Evolutionary conservation across 2,113 vertebrate genomes (phyloP).

Genomic region (Cepphus grylle): DNA sequence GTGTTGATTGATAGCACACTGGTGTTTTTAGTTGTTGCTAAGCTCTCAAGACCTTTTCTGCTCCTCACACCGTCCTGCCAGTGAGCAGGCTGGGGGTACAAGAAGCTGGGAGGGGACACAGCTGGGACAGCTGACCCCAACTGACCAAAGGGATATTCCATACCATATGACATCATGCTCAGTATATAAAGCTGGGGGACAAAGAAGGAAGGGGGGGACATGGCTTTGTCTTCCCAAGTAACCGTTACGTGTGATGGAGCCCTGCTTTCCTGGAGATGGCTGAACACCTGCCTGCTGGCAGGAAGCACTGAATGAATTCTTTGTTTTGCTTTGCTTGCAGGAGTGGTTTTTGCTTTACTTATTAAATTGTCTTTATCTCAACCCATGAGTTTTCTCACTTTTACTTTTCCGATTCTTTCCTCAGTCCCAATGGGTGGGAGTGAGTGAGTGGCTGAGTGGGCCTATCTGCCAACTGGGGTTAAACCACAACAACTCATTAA

Average conservation of each 20-base stretch:
- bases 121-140: background rate
- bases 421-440: background rate
- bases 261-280: background rate
- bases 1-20: too few species aligned
- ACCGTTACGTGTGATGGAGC: background rate
- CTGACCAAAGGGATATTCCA: background rate
- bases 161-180: background rate
- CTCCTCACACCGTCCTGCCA: background rate
- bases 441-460: background rate
- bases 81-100: background rate
- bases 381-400: background rate
- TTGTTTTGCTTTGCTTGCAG: background rate
- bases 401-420: background rate
- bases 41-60: too few species aligned
- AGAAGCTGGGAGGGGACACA: background rate
- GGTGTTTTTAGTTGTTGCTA: too few species aligned
- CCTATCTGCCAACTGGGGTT: background rate
- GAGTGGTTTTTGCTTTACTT: too few species aligned
- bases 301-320: background rate
- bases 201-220: background rate
- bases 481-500: background rate
- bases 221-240: background rate
- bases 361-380: background rate
- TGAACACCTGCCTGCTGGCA: background rate
- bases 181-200: background rate